These are phyloP conservation scores for Thaumetopoea pityocampa DNA, from an alignment of 1,140 invertebrate species.

Conservation along the genomic window DNA sequence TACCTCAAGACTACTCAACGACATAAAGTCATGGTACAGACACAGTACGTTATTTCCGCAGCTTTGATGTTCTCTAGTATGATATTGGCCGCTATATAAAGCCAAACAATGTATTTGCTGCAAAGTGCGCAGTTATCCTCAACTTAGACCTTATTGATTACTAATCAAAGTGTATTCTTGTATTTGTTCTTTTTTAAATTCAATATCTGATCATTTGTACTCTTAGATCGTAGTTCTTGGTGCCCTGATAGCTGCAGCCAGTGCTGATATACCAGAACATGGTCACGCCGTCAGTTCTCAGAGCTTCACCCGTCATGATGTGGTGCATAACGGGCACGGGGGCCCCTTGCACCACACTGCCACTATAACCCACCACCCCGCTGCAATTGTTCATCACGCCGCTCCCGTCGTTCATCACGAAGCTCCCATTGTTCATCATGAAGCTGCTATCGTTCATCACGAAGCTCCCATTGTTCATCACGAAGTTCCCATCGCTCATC, in stretches of 20 bases:
- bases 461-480: conserved; percentile 27
- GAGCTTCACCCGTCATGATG: conserved; percentile 52
- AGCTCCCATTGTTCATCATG: conserved; percentile 27
- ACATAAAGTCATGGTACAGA: no score
- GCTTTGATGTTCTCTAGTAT: no score
- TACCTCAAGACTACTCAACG: no score
- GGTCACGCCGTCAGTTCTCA: conserved; percentile 50
- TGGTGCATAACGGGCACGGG: conserved; percentile 28
- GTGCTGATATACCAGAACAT: conserved; percentile 33
- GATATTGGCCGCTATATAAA: no score
- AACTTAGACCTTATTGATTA: no score
- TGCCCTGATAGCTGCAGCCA: conserved; percentile 36
- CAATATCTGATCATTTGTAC: no score
- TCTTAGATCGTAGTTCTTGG: conserved; percentile 46
- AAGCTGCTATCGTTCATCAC: conserved; percentile 37
- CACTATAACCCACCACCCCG: conserved; percentile 27
- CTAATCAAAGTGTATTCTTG: no score
- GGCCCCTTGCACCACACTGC: conserved; percentile 22
- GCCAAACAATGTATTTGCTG: no score
- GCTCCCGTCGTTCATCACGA: conserved; percentile 38
- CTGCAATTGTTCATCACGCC: conserved; percentile 32
- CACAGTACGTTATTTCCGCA: no score
- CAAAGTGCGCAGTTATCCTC: no score
- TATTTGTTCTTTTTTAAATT: no score
- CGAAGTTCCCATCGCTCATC: conserved; percentile 37